These are phyloP conservation scores for Drosophila auraria DNA, from an alignment of 1,140 invertebrate species.

Conservation along the genomic window DNA sequence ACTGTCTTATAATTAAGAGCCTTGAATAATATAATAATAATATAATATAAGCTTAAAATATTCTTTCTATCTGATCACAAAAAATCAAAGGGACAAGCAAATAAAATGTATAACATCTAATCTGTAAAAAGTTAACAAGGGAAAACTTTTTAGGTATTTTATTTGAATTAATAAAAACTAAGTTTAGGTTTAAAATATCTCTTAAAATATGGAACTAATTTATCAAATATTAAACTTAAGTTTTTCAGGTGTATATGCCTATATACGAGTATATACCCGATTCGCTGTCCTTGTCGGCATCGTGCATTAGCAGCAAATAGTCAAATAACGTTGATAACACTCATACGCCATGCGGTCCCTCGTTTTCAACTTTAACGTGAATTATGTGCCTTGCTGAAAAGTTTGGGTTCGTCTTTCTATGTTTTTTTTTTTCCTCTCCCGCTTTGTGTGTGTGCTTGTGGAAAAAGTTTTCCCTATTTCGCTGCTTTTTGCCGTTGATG, in stretches of 20 bases:
- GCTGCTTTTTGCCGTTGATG: conserved; percentile 55
- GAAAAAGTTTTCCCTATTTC: conserved; percentile 54
- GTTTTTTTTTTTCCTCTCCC: conserved; percentile 1
- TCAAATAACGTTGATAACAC: conserved; percentile 73
- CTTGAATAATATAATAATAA: no score
- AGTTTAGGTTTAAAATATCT: not conserved
- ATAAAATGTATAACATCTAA: not conserved
- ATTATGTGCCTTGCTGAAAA: conserved; percentile 63
- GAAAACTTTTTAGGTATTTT: not conserved
- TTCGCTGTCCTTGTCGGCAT: conserved; percentile 12
- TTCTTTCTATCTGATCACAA: no score
- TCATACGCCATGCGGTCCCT: conserved; percentile 73
- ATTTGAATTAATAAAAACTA: not conserved
- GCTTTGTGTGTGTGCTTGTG: conserved; percentile 9
- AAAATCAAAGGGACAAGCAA: no score
- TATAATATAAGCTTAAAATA: no score
- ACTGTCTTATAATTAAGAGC: no score
- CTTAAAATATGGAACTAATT: not conserved
- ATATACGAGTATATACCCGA: not conserved
- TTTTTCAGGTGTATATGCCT: conserved; percentile 4
- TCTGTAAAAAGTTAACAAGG: not conserved
- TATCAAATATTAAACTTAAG: not conserved
- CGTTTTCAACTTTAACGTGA: conserved; percentile 72
- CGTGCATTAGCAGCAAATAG: conserved; percentile 73
- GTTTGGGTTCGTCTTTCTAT: conserved; percentile 22